Percentiles rank a stretch among this genome's conserved stretches.
These are phyloP conservation scores for Colletes latitarsis DNA, from an alignment of 1,140 invertebrate genomes.

Conservation along the genomic window DNA sequence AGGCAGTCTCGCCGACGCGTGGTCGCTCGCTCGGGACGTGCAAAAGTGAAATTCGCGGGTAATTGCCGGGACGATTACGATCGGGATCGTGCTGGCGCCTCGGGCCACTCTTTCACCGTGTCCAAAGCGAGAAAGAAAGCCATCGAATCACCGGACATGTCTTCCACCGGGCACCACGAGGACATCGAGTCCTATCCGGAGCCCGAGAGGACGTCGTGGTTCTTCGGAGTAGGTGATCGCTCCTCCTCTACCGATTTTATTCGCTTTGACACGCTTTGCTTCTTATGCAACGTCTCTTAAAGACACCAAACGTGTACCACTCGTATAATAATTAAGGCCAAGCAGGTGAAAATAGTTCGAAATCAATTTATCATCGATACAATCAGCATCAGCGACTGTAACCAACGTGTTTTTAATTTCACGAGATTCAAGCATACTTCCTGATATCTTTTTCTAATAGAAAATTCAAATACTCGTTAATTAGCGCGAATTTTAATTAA, in stretches of 20 bases:
- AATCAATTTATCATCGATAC: too few relatives aligned
- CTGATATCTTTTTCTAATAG: too few relatives aligned
- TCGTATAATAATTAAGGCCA: too few relatives aligned
- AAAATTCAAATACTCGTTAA: too few relatives aligned
- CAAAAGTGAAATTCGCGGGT: slow-evolving; percentile 67
- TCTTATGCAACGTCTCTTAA: too few relatives aligned
- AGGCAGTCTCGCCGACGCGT: slow-evolving; percentile 26
- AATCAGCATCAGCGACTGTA: too few relatives aligned
- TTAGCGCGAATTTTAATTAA: too few relatives aligned
- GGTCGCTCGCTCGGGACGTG: slow-evolving; percentile 16
- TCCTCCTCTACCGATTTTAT: neutral
- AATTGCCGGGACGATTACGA: slow-evolving; percentile 49
- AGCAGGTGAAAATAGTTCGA: too few relatives aligned
- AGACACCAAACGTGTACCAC: too few relatives aligned
- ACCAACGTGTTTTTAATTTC: too few relatives aligned
- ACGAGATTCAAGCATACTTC: too few relatives aligned
- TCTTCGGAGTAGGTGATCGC: slow-evolving; percentile 34
- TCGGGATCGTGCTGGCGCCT: slow-evolving; percentile 40
- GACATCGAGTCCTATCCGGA: slow-evolving; percentile 43
- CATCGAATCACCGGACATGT: slow-evolving; percentile 23
- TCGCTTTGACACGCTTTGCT: neutral
- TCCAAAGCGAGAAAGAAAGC: neutral
- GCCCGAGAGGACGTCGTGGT: neutral
- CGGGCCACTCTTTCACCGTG: slow-evolving; percentile 37
- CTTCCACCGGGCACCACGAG: slow-evolving; percentile 13